These are phyloP conservation scores for Orthonevra nobilis DNA, from an alignment of 2,888 invertebrate genomes.

Conservation along the genomic window DNA sequence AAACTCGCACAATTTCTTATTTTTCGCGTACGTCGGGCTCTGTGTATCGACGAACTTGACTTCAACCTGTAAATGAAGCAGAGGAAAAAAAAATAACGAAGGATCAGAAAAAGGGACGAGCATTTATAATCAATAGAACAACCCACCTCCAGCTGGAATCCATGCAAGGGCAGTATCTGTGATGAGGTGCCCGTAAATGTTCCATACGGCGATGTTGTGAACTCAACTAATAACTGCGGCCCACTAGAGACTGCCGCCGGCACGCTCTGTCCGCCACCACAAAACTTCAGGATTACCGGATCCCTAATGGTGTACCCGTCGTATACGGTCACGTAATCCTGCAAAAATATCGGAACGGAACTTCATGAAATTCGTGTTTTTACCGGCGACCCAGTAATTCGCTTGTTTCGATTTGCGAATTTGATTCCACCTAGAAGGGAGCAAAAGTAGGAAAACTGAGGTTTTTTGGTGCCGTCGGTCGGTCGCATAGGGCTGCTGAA, in stretches of 20 bases:
- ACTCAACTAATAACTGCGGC: conserved; percentile 92
- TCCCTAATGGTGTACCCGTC: conserved; percentile 94
- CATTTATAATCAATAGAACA: conserved; percentile 73
- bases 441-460: background rate
- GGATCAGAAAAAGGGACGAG: too few relatives aligned
- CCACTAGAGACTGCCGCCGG: conserved; percentile 93
- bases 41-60: conserved; percentile 92
- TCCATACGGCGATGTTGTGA: conserved; percentile 93
- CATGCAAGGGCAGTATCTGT: conserved; percentile 89
- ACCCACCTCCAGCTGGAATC: conserved; percentile 92
- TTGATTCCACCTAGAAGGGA: conserved; percentile 14
- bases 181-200: conserved; percentile 90
- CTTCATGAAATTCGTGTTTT: conserved; percentile 63
- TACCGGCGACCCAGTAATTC: conserved; percentile 54
- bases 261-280: conserved; percentile 92
- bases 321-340: conserved; percentile 93
- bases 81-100: too few relatives aligned
- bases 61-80: conserved; percentile 80
- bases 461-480: conserved; percentile 11
- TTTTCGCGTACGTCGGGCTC: conserved; percentile 91
- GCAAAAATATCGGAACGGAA: conserved; percentile 70
- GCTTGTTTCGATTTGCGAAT: conserved; percentile 64
- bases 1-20: conserved; percentile 91
- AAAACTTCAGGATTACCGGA: conserved; percentile 93
- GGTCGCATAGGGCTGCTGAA: conserved; percentile 7